Evolutionary conservation across 2,113 vertebrate species (phyloP).

Genomic region (Uria lomvia): DNA sequence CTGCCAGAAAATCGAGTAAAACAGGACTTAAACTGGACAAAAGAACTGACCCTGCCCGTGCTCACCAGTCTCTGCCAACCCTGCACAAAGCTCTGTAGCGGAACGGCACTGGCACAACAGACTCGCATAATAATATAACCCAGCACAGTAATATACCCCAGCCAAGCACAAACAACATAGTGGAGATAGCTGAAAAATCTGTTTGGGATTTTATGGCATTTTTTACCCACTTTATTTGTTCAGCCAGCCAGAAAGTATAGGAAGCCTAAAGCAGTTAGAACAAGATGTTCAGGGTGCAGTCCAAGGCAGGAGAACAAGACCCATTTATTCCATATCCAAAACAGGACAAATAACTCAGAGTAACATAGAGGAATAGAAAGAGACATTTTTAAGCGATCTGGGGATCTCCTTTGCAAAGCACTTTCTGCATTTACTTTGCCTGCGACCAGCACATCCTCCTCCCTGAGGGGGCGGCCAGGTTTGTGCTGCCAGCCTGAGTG

Average conservation of each 20-base stretch:
- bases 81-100: background rate
- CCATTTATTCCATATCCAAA: background rate
- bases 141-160: background rate
- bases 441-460: background rate
- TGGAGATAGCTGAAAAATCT: background rate
- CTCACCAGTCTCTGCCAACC: accelerated
- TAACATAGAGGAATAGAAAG: background rate
- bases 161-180: background rate
- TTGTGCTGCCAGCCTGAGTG: background rate
- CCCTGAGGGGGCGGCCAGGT: background rate
- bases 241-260: background rate
- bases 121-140: background rate
- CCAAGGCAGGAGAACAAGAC: background rate
- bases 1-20: background rate
- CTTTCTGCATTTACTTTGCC: background rate
- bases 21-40: background rate
- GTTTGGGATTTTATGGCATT: background rate
- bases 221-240: background rate
- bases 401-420: background rate
- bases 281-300: background rate
- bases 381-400: background rate
- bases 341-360: background rate
- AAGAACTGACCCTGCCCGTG: background rate
- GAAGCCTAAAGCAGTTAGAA: background rate
- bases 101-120: background rate